Percentiles rank a stretch among this genome's conserved stretches.
phyloP scores from a whole-genome alignment of 1,140 invertebrate species.

The Drosophila kikkawai region DNA sequence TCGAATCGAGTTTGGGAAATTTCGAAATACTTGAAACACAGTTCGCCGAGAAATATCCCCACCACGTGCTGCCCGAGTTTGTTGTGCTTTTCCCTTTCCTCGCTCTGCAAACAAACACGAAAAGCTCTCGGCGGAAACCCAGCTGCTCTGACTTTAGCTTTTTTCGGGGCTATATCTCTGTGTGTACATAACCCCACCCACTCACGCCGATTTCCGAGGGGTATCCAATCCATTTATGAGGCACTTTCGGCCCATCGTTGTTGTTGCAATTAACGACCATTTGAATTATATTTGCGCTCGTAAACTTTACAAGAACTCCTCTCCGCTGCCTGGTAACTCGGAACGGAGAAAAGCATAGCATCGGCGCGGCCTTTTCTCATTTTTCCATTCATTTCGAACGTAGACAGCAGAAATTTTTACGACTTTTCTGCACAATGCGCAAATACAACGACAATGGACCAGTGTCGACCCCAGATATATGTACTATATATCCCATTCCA shows the following conservation, averaged over 20 bases:
- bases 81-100: conserved; percentile 40
- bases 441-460: conserved; percentile 78
- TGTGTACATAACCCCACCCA: conserved; percentile 60
- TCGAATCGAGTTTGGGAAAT: conserved; percentile 45
- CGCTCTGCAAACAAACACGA: conserved; percentile 35
- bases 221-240: conserved; percentile 80
- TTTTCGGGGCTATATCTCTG: conserved; percentile 4
- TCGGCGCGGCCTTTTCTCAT: conserved; percentile 22
- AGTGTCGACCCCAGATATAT: conserved; percentile 35
- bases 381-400: conserved; percentile 68
- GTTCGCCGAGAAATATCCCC: conserved; percentile 47
- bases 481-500: conserved; percentile 14
- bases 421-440: conserved; percentile 82
- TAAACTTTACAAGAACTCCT: conserved; percentile 83
- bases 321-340: background rate
- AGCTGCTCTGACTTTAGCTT: conserved; percentile 42
- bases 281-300: conserved; percentile 85
- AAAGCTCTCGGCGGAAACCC: conserved; percentile 25
- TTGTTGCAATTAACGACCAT: conserved; percentile 84
- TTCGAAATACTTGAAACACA: conserved; percentile 38
- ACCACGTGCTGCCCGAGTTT: conserved; percentile 61
- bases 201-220: conserved; percentile 15
- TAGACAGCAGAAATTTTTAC: conserved; percentile 82
- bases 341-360: background rate
- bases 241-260: conserved; percentile 74